phyloP scores from a whole-genome alignment of 64 coral and sea anemone genomes.

The Exaiptasia diaphana region DNA sequence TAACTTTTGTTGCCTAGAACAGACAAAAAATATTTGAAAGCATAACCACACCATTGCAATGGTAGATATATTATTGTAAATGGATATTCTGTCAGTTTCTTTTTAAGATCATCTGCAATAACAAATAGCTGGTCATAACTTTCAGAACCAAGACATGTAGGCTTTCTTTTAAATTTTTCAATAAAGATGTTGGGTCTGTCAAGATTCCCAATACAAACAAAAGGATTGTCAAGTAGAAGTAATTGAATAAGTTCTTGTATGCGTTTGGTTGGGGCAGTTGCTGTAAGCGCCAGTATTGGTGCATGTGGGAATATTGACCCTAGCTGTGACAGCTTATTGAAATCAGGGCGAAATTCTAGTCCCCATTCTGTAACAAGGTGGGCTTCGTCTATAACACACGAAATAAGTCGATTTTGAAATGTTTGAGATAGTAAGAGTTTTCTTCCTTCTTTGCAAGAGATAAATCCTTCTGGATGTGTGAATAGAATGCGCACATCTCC shows the following conservation, averaged over 20 bases:
- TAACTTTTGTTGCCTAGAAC: conserved; percentile 34
- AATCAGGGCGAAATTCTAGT: conserved; percentile 21
- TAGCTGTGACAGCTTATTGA: conserved; percentile 39
- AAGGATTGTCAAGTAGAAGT: conserved; percentile 1
- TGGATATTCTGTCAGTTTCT: conserved; percentile 24
- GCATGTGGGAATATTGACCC: conserved; percentile 27
- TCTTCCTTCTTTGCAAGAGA: conserved; percentile 32
- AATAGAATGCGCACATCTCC: not conserved
- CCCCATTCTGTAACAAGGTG: conserved; percentile 32
- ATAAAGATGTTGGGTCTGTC: conserved; percentile 38
- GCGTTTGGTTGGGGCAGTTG: conserved; percentile 39
- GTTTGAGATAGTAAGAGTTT: not conserved
- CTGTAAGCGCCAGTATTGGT: conserved; percentile 49
- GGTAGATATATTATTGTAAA: conserved; percentile 53
- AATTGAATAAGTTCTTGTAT: not conserved
- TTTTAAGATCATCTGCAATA: conserved; percentile 45
- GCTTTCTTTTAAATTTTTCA: conserved; percentile 3
- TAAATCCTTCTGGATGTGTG: conserved; percentile 18
- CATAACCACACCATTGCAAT: conserved; percentile 59
- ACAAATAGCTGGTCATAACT: conserved; percentile 32
- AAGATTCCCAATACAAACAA: conserved; percentile 18
- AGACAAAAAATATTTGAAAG: conserved; percentile 56
- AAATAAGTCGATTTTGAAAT: not conserved
- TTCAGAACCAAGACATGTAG: not conserved
- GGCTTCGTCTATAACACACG: conserved; percentile 42